These are phyloP conservation scores for Cheiracanthium punctorium DNA, from an alignment of 2,888 invertebrate species.

Conservation along the genomic window DNA sequence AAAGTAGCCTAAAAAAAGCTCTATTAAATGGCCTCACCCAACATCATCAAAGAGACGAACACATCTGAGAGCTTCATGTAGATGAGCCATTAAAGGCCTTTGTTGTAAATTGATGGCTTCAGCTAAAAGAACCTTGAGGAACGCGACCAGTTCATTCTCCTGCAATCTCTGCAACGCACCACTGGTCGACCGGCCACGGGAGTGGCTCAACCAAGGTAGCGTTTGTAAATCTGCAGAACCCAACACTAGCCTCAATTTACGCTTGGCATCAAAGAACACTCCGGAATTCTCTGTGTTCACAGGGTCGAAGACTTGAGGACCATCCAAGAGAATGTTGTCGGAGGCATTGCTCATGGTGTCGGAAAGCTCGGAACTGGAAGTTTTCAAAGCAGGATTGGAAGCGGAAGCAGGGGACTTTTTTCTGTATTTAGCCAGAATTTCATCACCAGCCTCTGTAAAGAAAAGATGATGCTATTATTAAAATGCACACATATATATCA, in stretches of 20 bases:
- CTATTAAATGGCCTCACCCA: too few relatives aligned
- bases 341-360: constrained; percentile 52
- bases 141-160: constrained; percentile 80
- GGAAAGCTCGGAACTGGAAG: constrained; percentile 46
- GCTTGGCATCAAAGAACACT: constrained; percentile 85
- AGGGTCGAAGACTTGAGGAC: constrained; percentile 78
- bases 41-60: constrained; percentile 83
- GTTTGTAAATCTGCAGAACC: constrained; percentile 84
- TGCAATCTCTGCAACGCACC: constrained; percentile 71
- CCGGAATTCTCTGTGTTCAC: constrained; percentile 78
- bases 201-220: constrained; percentile 69
- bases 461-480: neutral
- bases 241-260: constrained; percentile 91
- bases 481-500: too few relatives aligned
- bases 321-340: constrained; percentile 52
- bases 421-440: constrained; percentile 93
- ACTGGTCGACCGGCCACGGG: constrained; percentile 36
- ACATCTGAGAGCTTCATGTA: constrained; percentile 89
- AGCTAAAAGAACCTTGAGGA: constrained; percentile 85
- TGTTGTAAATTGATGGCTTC: constrained; percentile 88
- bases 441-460: constrained; percentile 63
- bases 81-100: constrained; percentile 84
- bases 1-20: too few relatives aligned
- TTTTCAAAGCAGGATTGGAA: constrained; percentile 75
- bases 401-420: constrained; percentile 76